Evolutionary conservation across 2,113 vertebrate genomes (phyloP), one percentile per base, ranked within the genome.

Genomic region (Neotoma lepida): DNA sequence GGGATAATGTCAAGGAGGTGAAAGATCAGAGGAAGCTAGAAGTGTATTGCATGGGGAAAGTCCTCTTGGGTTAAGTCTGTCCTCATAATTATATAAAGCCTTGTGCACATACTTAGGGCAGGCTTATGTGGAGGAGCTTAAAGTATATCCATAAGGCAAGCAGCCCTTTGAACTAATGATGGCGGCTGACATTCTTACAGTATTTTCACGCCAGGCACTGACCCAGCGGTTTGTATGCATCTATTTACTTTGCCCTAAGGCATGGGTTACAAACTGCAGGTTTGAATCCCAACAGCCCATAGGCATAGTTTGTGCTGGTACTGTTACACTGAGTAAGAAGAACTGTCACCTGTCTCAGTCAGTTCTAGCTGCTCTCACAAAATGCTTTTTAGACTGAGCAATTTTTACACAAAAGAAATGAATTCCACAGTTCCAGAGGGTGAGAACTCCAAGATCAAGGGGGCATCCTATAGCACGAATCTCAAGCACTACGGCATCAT

Each of bases 191-290:
- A 18, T 15, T n/a, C 18, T 2, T 4, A 0, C 15, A n/a, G 12
- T 26, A 6, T 14, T 71, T 61, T 18, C 15, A 1, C 33, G 35
- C 58, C n/a, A 9, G 88, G 6, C 9, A 1, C 39, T 8, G n/a
- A 22, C 1, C 91, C 2, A 0, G 3, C 9, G 54, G 33, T 61
- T 54, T 7, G 0, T 64, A 30, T 6, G 28, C 1, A 33, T n/a
- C 46, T 15, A 3, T 78, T 81, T 64, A 18, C 28, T 71, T 86
- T 61, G 64, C 61, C 17, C 6, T 22, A 4, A 33, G 28, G n/a
- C 49, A 26, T 30, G 22, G 24, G 0, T 15, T 35, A 2, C 26
- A 18, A 4, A n/a, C 18, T 35, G 20, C 5, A 46, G 35, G 41
- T 82, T 84, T 61, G 46, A 88, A 39, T 46, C 63, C 84, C 51